A percentile compares a stretch with the other conserved stretches of the same genome.
These are phyloP conservation scores for Drosophila rhopaloa DNA, from an alignment of 1,140 invertebrate species.

Conservation along the genomic window DNA sequence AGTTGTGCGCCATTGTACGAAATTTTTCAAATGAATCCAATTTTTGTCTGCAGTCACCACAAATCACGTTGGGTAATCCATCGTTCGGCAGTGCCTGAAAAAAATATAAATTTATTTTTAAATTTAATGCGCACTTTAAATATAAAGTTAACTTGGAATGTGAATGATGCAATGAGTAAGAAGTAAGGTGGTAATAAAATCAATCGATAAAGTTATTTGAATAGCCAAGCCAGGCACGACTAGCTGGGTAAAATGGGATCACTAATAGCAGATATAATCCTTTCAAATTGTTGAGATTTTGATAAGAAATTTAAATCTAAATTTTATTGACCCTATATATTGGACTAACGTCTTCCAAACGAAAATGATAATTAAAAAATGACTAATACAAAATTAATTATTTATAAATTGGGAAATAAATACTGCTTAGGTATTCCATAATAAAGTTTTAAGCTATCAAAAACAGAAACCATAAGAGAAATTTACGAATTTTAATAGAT, in stretches of 20 bases:
- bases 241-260: not conserved
- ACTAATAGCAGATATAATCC: no score
- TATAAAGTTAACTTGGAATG: not conserved
- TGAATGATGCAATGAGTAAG: slow-evolving; percentile 10
- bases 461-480: no score
- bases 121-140: not conserved
- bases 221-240: not conserved
- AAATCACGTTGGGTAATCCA: slow-evolving; percentile 76
- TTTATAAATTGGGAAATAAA: no score
- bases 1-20: slow-evolving; percentile 73
- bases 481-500: no score
- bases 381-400: no score
- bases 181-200: not conserved
- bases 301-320: no score
- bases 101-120: slow-evolving; percentile 2
- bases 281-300: no score
- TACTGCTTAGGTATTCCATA: no score
- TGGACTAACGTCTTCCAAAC: no score
- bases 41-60: slow-evolving; percentile 66
- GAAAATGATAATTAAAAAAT: no score
- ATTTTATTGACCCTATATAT: no score
- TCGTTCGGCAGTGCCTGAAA: slow-evolving; percentile 73
- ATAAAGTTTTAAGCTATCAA: no score
- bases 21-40: slow-evolving; percentile 78
- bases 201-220: not conserved